Percentiles rank a stretch among this genome's conserved stretches.
phyloP scores from a whole-genome alignment of 2,888 invertebrate species.

The Pollenia griseotomentosa region DNA sequence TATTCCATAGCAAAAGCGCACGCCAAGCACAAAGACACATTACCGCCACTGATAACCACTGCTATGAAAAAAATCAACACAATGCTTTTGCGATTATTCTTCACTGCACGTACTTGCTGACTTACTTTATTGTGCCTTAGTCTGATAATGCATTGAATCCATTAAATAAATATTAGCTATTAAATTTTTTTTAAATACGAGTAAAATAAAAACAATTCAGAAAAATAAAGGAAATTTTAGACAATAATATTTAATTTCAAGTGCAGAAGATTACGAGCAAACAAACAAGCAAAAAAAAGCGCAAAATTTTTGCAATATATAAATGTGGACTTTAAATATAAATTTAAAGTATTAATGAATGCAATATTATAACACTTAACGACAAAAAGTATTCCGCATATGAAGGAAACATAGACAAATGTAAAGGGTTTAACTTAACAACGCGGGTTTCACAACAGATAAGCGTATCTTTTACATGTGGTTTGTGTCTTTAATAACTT shows the following conservation, averaged over 20 bases:
- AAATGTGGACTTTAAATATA: background rate
- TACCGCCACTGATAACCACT: background rate
- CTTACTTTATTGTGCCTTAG: background rate
- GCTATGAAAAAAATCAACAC: conserved; percentile 5
- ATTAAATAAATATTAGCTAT: conserved; percentile 24
- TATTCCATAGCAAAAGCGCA: conserved; percentile 36
- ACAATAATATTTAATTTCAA: conserved; percentile 27
- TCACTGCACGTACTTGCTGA: background rate
- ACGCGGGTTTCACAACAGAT: no score
- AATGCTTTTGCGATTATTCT: background rate
- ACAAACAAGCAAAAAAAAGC: background rate
- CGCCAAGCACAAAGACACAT: conserved; percentile 42
- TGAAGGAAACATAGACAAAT: no score
- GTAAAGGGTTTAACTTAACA: no score
- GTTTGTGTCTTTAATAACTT: no score
- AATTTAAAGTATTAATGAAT: background rate
- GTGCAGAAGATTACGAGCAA: background rate
- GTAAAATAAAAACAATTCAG: background rate
- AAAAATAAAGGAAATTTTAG: conserved; percentile 3
- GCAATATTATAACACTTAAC: background rate
- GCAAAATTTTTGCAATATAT: background rate
- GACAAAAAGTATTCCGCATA: no score
- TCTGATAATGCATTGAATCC: conserved; percentile 23
- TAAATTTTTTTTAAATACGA: background rate
- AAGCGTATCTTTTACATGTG: no score